phyloP scores from a whole-genome alignment of 2,113 vertebrate genomes.

The Rousettus leschenaultii region DNA sequence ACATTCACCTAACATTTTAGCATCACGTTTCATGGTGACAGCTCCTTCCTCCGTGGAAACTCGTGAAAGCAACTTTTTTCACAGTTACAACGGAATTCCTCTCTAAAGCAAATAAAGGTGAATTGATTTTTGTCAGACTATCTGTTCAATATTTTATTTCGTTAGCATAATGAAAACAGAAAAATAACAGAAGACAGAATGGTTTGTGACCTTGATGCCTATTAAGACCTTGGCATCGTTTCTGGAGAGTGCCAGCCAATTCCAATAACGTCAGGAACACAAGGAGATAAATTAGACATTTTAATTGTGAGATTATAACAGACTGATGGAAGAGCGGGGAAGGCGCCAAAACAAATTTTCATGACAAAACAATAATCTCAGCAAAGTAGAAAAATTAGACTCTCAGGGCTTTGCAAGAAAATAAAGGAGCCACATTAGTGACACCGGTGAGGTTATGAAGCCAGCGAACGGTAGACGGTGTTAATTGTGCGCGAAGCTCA shows the following conservation, averaged over 20 bases:
- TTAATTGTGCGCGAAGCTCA: neutral
- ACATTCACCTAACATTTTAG: too few relatives aligned
- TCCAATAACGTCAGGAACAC: slow-evolving; percentile 45
- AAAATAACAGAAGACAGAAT: slow-evolving; percentile 64
- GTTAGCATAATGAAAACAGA: slow-evolving; percentile 56
- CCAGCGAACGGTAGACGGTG: neutral
- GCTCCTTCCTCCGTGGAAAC: neutral
- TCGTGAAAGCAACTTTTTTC: slow-evolving; percentile 50
- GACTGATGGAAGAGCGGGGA: slow-evolving; percentile 18
- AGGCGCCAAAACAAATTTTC: slow-evolving; percentile 64
- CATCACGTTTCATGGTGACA: too few relatives aligned
- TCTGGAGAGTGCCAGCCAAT: neutral
- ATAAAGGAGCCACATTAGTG: slow-evolving; percentile 9
- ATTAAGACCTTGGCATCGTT: slow-evolving; percentile 49
- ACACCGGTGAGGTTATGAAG: neutral
- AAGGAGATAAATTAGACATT: slow-evolving; percentile 74
- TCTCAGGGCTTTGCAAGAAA: neutral
- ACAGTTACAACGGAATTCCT: slow-evolving; percentile 40
- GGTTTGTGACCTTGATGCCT: slow-evolving; percentile 61
- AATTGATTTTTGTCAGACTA: slow-evolving; percentile 48
- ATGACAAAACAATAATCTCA: slow-evolving; percentile 72
- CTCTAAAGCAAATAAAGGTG: slow-evolving; percentile 49
- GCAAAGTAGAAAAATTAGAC: slow-evolving; percentile 13
- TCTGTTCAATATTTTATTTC: slow-evolving; percentile 58
- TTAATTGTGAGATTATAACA: slow-evolving; percentile 76